These are phyloP conservation scores for Escarpia spicata DNA, from an alignment of 2,888 invertebrate genomes.

Conservation along the genomic window DNA sequence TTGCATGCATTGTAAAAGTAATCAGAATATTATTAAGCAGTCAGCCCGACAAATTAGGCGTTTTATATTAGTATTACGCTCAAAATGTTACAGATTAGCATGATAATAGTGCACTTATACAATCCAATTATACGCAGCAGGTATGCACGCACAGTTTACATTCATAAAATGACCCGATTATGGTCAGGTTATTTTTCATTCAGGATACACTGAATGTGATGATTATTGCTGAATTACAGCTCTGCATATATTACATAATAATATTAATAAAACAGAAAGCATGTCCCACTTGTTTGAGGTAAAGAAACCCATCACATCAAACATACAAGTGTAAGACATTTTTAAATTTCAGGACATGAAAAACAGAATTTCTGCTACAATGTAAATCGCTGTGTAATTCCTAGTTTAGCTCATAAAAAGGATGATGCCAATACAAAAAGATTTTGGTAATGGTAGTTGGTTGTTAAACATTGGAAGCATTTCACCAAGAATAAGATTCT, in stretches of 20 bases:
- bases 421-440: neutral
- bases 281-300: neutral
- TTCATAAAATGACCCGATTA: constrained; percentile 12
- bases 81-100: neutral
- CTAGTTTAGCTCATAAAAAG: neutral
- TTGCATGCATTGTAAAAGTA: neutral
- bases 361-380: neutral
- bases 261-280: neutral
- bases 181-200: constrained; percentile 16
- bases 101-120: constrained; percentile 16
- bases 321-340: neutral
- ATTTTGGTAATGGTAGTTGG: neutral
- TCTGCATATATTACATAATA: neutral
- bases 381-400: neutral
- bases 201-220: neutral
- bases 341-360: neutral
- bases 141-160: neutral
- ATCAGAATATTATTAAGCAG: neutral
- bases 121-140: neutral
- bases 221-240: neutral
- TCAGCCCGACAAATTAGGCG: neutral
- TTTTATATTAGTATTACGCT: neutral
- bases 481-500: too few relatives aligned
- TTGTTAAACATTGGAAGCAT: too few relatives aligned
- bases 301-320: neutral